phyloP scores from a whole-genome alignment of 2,888 invertebrate genomes.

The Lysandra coridon region DNA sequence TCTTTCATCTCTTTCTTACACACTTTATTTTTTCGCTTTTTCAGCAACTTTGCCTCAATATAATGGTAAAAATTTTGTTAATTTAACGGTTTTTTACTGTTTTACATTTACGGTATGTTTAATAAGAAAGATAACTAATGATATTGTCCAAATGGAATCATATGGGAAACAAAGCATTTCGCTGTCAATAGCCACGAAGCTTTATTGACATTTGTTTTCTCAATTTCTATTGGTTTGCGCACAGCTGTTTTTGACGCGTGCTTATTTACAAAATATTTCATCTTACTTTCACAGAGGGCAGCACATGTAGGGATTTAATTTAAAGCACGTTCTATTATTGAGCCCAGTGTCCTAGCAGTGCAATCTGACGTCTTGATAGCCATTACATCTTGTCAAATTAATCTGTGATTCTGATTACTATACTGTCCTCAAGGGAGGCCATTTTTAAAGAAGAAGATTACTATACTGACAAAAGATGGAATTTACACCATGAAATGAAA shows the following conservation, averaged over 20 bases:
- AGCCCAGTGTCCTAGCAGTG: neutral
- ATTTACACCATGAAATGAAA: no score
- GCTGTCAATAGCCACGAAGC: constrained; percentile 47
- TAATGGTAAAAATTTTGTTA: neutral
- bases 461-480: no score
- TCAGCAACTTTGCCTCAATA: neutral
- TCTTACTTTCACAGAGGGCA: constrained; percentile 56
- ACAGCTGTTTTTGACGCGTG: constrained; percentile 76
- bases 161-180: constrained; percentile 69
- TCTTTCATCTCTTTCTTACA: constrained; percentile 23
- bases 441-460: no score
- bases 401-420: no score
- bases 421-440: no score
- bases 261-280: constrained; percentile 32
- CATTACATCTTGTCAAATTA: neutral
- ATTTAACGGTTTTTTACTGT: constrained; percentile 61
- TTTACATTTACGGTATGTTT: constrained; percentile 21
- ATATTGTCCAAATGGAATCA: constrained; percentile 50
- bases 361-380: neutral
- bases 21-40: neutral
- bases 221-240: constrained; percentile 59
- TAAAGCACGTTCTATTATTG: neutral
- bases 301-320: constrained; percentile 41
- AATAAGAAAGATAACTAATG: constrained; percentile 8
- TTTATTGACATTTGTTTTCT: constrained; percentile 55